These are phyloP conservation scores for Grantiella picta DNA, from an alignment of 2,113 vertebrate species.

Conservation along the genomic window DNA sequence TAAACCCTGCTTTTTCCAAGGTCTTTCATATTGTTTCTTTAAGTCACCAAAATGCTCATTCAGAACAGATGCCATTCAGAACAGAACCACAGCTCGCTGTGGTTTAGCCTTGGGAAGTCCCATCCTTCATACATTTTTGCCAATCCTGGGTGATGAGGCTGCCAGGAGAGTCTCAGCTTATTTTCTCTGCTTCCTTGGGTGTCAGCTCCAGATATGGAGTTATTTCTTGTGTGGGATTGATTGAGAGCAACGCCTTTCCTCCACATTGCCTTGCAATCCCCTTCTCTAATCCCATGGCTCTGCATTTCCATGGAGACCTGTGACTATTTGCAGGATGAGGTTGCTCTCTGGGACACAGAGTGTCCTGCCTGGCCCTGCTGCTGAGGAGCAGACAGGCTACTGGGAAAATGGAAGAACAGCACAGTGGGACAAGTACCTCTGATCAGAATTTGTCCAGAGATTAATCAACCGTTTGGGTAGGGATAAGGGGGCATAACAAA, in stretches of 20 bases:
- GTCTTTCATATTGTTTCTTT: background rate
- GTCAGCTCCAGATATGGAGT: background rate
- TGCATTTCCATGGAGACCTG: fast-evolving
- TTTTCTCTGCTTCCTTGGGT: background rate
- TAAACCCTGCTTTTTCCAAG: background rate
- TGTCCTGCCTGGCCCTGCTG: fast-evolving
- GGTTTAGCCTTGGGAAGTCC: background rate
- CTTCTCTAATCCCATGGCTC: background rate
- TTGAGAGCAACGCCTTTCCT: background rate
- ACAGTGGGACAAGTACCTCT: background rate
- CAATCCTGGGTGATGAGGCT: background rate
- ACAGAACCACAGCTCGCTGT: background rate
- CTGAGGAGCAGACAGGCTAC: background rate
- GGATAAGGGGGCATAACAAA: background rate
- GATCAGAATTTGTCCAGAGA: background rate
- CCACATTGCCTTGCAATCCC: background rate
- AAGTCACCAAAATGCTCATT: background rate
- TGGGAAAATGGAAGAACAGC: background rate
- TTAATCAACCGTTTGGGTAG: background rate
- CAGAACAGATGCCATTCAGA: no score
- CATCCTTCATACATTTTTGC: fast-evolving
- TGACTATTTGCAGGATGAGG: no score
- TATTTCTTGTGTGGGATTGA: background rate
- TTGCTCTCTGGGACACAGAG: background rate
- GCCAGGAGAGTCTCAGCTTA: background rate